Percentiles rank a stretch among this genome's conserved stretches.
These are phyloP conservation scores for Epistrophe grossulariae DNA, from an alignment of 2,888 invertebrate genomes.

Conservation along the genomic window DNA sequence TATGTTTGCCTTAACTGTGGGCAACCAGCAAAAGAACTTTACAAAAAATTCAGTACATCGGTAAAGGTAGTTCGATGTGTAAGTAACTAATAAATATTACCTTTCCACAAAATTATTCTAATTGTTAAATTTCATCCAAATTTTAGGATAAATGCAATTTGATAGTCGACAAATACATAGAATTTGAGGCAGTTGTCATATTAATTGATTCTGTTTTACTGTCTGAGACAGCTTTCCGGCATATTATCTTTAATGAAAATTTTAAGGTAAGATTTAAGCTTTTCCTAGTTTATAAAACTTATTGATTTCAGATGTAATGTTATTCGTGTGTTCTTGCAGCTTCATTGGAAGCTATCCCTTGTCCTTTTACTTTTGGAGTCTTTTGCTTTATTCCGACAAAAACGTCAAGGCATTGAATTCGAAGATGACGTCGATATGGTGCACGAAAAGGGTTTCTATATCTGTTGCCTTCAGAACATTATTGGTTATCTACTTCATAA, in stretches of 20 bases:
- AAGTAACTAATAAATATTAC: slow-evolving; percentile 81
- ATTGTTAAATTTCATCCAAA: background rate
- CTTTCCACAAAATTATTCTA: background rate
- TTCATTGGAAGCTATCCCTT: slow-evolving; percentile 91
- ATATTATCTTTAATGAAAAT: slow-evolving; percentile 91
- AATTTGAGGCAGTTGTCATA: slow-evolving; percentile 94
- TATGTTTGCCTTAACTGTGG: slow-evolving; percentile 89
- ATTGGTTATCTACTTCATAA: slow-evolving; percentile 77
- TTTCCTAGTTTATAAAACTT: too few relatives aligned
- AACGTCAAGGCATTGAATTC: slow-evolving; percentile 76
- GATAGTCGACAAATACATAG: slow-evolving; percentile 94
- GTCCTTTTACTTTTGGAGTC: slow-evolving; percentile 92
- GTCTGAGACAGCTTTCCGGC: slow-evolving; percentile 92
- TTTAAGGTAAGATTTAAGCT: slow-evolving; percentile 89
- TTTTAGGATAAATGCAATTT: slow-evolving; percentile 89
- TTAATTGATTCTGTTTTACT: slow-evolving; percentile 93
- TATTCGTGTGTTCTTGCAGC: slow-evolving; percentile 82
- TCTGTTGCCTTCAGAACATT: slow-evolving; percentile 85
- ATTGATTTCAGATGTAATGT: background rate
- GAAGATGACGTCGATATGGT: slow-evolving; percentile 83
- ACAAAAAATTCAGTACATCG: slow-evolving; percentile 88
- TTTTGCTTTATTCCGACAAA: slow-evolving; percentile 88
- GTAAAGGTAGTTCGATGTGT: slow-evolving; percentile 91
- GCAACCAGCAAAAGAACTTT: slow-evolving; percentile 86
- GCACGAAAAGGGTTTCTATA: slow-evolving; percentile 86